Base-by-base conservation (phyloP, 2,888 invertebrate species). In the Parasteatoda lunata region DNA sequence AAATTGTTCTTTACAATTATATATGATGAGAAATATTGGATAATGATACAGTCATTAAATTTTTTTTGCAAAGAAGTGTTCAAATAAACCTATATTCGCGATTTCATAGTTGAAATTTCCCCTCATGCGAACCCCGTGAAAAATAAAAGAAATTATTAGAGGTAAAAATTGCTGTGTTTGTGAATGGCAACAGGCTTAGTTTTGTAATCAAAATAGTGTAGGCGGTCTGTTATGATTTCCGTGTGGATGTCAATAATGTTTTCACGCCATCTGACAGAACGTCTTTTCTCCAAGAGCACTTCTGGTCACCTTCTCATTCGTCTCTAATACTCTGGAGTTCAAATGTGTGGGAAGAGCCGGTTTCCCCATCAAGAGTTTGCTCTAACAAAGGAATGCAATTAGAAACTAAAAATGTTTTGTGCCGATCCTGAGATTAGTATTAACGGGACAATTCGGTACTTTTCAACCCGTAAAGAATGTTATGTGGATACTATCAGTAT, bases 151-250 rank as follows among this genome's bases (percentile, higher is more conserved):
- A 30, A 30, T 30, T 30, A 30, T 30, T 30, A 30, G 30, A 30
- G 30, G 30, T 30, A 30, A 30, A 30, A 30, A 30, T 30, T 30
- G 30, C 30, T 30, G 30, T 30, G 6, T 48, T 70, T 70, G 48
- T 30, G 3, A 30, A 7, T 84, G 84, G 84, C 84, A 84, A 78
- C 84, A 59, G 59, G 68, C 54, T 72, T n/a, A 71, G 76, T 77
- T 77, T 77, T 65, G 11, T 54, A 48, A 78, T 47, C 68, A 73
- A 66, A 71, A 84, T 52, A 73, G 83, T 84, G 84, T 84, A 79
- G 84, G 84, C 84, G 84, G 84, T 79, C 79, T 84, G 84, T 79
- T 79, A 79, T 47, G 70, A 54, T 72, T 72, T 84, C 70, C 48
- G 47, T 47, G 9, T 66, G 15, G 73, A 47, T 30, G 52, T n/a